Evolutionary conservation across 1,140 invertebrate genomes (phyloP).

Genomic region (Atta texana): DNA sequence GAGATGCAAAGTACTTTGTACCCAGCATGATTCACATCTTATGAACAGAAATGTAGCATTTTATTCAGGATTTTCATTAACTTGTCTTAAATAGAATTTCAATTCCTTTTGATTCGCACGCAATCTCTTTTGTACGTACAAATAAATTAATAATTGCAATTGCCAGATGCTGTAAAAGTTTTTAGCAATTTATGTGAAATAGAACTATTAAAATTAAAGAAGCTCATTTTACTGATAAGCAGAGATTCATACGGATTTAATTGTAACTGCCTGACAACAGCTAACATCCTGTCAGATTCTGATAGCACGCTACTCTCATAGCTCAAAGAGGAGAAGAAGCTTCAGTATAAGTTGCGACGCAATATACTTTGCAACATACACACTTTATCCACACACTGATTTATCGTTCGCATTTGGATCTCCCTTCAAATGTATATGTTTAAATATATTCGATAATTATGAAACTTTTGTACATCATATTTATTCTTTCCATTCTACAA

Average conservation of each 20-base stretch:
- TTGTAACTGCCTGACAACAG: constrained; percentile 23
- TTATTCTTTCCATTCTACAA: constrained; percentile 13
- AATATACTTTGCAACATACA: not conserved
- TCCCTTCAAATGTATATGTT: not conserved
- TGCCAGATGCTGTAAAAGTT: not conserved
- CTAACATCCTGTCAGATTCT: constrained; percentile 32
- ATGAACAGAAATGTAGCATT: not conserved
- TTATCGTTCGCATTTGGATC: not conserved
- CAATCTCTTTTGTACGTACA: not conserved
- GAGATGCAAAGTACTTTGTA: not conserved
- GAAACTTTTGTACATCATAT: constrained; percentile 14
- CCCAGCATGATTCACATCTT: not conserved
- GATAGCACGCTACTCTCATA: constrained; percentile 22
- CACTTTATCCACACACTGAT: not conserved
- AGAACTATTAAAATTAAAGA: not conserved
- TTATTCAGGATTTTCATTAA: not conserved
- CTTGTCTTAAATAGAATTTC: not conserved
- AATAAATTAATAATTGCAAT: not conserved
- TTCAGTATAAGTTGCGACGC: constrained; percentile 1
- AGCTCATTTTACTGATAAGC: not conserved
- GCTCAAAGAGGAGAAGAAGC: not conserved
- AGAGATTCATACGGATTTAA: constrained; percentile 12
- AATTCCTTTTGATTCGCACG: not conserved
- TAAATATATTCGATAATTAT: constrained; percentile 25
- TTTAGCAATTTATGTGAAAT: not conserved